phyloP scores from a whole-genome alignment of 1,140 invertebrate species.

The Fopius arisanus region DNA sequence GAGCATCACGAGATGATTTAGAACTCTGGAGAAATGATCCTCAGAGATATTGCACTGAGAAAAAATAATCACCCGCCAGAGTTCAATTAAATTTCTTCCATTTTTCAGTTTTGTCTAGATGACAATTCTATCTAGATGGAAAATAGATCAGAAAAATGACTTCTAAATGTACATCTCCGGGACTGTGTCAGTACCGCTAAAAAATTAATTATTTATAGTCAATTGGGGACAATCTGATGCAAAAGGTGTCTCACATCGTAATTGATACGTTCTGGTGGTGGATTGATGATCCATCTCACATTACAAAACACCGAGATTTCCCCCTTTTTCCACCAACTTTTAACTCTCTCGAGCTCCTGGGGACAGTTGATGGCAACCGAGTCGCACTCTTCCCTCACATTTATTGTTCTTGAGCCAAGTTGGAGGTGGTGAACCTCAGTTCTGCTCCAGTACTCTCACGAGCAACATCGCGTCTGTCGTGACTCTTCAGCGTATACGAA shows the following conservation, averaged over 20 bases:
- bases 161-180: no score
- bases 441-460: constrained; percentile 56
- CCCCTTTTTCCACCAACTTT: background rate
- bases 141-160: no score
- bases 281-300: background rate
- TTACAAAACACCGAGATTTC: background rate
- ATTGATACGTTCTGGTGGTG: constrained; percentile 12
- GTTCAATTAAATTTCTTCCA: no score
- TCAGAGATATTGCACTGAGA: no score
- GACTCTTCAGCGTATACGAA: background rate
- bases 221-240: background rate
- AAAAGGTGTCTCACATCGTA: background rate
- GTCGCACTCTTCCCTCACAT: background rate
- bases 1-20: background rate
- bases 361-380: constrained; percentile 9
- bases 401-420: constrained; percentile 37
- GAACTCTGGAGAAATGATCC: no score
- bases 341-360: background rate
- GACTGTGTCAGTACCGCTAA: background rate
- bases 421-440: constrained; percentile 49
- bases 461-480: constrained; percentile 45
- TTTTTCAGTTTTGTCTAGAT: no score
- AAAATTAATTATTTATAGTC: background rate
- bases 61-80: no score
- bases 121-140: no score